A percentile compares a stretch with the other conserved stretches of the same genome.
phyloP scores from a whole-genome alignment of 2,797 vertebrate genomes.

The Muscicapa striata region DNA sequence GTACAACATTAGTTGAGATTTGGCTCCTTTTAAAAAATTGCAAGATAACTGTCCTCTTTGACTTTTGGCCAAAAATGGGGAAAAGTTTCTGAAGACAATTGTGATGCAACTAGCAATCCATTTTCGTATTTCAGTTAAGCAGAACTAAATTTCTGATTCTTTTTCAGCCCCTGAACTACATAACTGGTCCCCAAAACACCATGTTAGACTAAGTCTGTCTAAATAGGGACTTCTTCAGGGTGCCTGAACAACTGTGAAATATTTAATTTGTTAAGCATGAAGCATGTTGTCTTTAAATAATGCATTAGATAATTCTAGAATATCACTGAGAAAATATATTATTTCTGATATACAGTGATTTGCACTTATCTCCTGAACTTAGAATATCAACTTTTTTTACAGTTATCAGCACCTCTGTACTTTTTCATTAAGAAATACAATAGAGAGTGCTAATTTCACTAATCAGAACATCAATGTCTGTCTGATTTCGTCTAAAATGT shows the following conservation, averaged over 20 bases:
- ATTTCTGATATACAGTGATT: not conserved
- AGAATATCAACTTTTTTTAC: not conserved
- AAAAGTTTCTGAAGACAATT: not conserved
- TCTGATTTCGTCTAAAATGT: not conserved
- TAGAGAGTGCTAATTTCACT: not conserved
- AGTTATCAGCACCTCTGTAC: not conserved
- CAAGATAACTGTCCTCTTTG: not conserved
- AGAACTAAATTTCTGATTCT: not conserved
- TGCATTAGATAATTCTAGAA: not conserved
- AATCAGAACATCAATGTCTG: not conserved
- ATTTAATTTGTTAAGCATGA: not conserved
- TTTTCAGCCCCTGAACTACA: not conserved
- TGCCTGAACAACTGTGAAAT: not conserved
- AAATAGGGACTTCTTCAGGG: not conserved
- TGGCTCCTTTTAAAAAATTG: not conserved
- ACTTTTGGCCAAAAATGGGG: not conserved
- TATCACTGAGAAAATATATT: not conserved
- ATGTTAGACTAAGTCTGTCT: not conserved
- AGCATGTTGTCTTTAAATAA: not conserved
- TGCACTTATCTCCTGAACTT: not conserved
- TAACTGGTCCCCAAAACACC: not conserved
- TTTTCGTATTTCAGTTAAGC: not conserved
- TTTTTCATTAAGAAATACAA: not conserved
- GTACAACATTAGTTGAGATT: not conserved
- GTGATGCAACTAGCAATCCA: not conserved